Evolutionary conservation across 2,888 invertebrate species (phyloP).

Genomic region (Polyommatus iphigenia): DNA sequence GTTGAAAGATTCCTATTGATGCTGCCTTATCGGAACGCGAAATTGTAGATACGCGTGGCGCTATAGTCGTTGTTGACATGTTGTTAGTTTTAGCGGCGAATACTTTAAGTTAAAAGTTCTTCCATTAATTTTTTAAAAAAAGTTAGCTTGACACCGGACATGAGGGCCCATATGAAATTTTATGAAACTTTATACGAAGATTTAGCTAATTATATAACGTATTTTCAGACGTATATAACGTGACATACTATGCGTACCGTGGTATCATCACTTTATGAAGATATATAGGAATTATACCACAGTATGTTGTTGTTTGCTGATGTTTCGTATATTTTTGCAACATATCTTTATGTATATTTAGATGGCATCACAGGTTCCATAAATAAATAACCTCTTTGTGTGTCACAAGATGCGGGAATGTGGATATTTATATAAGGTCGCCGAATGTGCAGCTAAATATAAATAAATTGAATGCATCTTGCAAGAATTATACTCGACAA

Average conservation of each 20-base stretch:
- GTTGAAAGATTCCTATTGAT: constrained; percentile 44
- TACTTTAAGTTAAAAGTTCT: constrained; percentile 66
- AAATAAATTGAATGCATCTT: not conserved
- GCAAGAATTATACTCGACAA: constrained; percentile 29
- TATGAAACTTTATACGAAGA: constrained; percentile 46
- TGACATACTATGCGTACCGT: constrained; percentile 45
- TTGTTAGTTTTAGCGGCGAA: constrained; percentile 47
- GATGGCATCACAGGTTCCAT: not conserved
- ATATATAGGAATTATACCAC: not conserved
- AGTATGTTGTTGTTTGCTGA: constrained; percentile 21
- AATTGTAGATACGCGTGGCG: constrained; percentile 32
- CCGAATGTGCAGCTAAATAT: not conserved
- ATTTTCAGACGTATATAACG: constrained; percentile 53
- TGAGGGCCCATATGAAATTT: constrained; percentile 55
- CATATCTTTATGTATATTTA: not conserved
- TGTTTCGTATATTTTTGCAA: constrained; percentile 25
- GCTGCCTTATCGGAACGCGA: constrained; percentile 42
- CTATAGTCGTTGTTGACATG: constrained; percentile 22
- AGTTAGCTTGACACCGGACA: constrained; percentile 48
- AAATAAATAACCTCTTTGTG: constrained; percentile 1
- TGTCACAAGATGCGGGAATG: not conserved
- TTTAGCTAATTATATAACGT: constrained; percentile 49
- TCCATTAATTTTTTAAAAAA: constrained; percentile 58
- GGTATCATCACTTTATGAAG: not conserved
- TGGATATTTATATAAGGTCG: not conserved